These are phyloP conservation scores for Erpobdella octoculata DNA, from an alignment of 2,888 invertebrate species.

Conservation along the genomic window DNA sequence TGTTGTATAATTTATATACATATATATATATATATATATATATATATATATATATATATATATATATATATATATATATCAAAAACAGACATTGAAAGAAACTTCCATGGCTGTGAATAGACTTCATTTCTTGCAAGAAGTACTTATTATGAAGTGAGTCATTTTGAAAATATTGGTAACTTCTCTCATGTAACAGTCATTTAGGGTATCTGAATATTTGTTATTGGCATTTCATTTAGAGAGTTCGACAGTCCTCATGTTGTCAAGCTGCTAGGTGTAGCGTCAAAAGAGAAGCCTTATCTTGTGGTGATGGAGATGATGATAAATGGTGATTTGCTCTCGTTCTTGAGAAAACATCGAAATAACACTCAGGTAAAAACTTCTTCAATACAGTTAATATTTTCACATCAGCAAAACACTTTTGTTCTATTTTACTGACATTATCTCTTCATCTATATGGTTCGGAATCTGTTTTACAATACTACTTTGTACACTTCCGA, in stretches of 20 bases:
- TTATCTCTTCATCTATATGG: too few relatives aligned
- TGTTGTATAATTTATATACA: too few relatives aligned
- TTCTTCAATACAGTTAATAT: too few relatives aligned
- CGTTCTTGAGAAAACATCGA: constrained; percentile 76
- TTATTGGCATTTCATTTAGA: constrained; percentile 48
- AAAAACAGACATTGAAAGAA: constrained; percentile 70
- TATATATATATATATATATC: neutral
- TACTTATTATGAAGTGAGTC: constrained; percentile 80
- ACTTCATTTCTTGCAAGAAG: constrained; percentile 84
- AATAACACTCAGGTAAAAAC: constrained; percentile 56
- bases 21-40: too few relatives aligned
- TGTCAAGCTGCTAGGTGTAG: constrained; percentile 84
- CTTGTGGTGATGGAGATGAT: constrained; percentile 96
- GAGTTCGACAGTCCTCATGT: constrained; percentile 83
- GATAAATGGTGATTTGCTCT: constrained; percentile 85
- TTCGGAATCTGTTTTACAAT: too few relatives aligned
- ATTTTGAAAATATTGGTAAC: neutral
- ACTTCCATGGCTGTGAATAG: constrained; percentile 78
- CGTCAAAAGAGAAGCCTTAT: constrained; percentile 77
- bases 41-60: neutral
- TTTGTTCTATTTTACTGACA: too few relatives aligned
- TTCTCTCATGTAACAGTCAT: neutral
- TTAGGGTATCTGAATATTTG: neutral
- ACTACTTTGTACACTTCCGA: too few relatives aligned
- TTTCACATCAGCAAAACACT: too few relatives aligned